Percentiles rank a stretch among this genome's conserved stretches.
Evolutionary conservation across 2,888 invertebrate species (phyloP).

Genomic region (Xanthia icteritia): DNA sequence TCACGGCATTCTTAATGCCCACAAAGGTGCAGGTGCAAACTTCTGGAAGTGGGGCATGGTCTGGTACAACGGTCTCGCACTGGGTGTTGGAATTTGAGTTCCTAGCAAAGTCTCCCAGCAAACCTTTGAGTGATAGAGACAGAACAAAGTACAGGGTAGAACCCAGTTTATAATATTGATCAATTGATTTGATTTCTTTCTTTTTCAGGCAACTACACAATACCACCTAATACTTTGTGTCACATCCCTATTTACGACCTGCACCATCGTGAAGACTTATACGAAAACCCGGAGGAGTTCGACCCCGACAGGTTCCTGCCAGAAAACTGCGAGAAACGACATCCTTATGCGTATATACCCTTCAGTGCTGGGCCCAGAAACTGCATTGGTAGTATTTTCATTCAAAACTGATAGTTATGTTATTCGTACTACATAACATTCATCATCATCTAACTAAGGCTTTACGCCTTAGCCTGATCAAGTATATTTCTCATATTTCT

Average conservation of each 20-base stretch:
- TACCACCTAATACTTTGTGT: constrained; percentile 86
- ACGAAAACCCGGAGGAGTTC: constrained; percentile 92
- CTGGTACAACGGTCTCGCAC: not conserved
- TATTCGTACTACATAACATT: too few relatives aligned
- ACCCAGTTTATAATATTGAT: not conserved
- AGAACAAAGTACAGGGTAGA: not conserved
- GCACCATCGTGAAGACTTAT: constrained; percentile 91
- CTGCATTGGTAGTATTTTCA: constrained; percentile 89
- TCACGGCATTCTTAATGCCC: not conserved
- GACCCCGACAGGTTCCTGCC: constrained; percentile 93
- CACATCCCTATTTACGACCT: constrained; percentile 90
- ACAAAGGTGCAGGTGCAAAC: not conserved
- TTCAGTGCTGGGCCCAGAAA: constrained; percentile 93
- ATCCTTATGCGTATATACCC: constrained; percentile 92
- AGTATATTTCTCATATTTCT: too few relatives aligned
- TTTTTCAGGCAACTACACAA: constrained; percentile 80
- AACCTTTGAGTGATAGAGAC: not conserved
- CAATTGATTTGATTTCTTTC: not conserved
- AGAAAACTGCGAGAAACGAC: constrained; percentile 88
- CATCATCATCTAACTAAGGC: too few relatives aligned
- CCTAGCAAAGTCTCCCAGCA: too few relatives aligned
- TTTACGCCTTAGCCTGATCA: too few relatives aligned
- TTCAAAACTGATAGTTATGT: not conserved
- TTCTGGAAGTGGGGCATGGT: not conserved
- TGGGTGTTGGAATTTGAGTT: not conserved